Conservation (phyloP, 2,113 vertebrate species). For the Upupa epops region DNA sequence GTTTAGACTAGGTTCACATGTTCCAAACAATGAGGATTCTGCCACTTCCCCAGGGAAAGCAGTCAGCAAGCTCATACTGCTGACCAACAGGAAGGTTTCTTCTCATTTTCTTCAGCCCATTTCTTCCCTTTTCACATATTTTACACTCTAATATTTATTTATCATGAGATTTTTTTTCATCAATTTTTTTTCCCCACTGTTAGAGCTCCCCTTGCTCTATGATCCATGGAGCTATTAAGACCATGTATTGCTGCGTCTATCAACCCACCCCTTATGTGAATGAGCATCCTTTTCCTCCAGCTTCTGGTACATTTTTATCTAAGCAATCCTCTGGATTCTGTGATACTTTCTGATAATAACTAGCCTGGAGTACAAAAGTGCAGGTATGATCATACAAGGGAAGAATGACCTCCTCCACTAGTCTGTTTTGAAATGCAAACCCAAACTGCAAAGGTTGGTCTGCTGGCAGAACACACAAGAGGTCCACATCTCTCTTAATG, state of each 20-base stretch:
- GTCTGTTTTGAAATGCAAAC: not conserved
- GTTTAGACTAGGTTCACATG: conserved; percentile 29
- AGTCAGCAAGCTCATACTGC: not conserved
- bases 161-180: not conserved
- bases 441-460: not conserved
- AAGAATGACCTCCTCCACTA: not conserved
- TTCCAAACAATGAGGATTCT: not conserved
- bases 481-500: not conserved
- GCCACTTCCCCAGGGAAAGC: not conserved
- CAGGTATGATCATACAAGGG: not conserved
- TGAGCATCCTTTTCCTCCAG: not conserved
- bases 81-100: not conserved
- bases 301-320: not conserved
- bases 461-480: not conserved
- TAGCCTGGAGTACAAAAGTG: not conserved
- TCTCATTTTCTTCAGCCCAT: not conserved
- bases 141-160: not conserved
- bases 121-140: not conserved
- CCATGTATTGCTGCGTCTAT: fast-evolving
- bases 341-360: not conserved
- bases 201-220: not conserved
- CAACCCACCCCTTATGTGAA: not conserved
- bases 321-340: not conserved
- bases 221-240: not conserved
- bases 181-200: not conserved